Conservation (phyloP, 2,888 invertebrate genomes). For the Limnephilus rhombicus region DNA sequence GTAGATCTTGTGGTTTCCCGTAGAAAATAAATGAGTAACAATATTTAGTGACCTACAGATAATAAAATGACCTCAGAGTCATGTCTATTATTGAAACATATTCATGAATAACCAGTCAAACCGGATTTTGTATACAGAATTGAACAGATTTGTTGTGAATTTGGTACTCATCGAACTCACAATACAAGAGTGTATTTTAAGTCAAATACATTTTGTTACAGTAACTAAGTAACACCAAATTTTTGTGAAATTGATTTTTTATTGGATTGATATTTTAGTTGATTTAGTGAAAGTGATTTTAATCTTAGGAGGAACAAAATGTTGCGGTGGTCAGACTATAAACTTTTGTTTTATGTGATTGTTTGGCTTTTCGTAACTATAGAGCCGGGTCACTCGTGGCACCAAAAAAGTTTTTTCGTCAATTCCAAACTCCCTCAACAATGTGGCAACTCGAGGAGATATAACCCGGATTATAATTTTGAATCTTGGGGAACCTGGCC, state of each 20-base stretch:
- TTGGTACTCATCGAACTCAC: neutral
- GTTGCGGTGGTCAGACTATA: neutral
- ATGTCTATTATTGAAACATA: no score
- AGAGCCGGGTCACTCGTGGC: neutral
- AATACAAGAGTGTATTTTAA: neutral
- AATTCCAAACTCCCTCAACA: conserved; percentile 50
- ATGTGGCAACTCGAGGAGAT: conserved; percentile 30
- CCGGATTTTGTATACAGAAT: neutral
- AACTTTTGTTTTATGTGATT: neutral
- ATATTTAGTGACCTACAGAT: neutral
- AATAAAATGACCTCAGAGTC: neutral
- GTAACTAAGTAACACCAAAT: no score
- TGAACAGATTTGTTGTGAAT: neutral
- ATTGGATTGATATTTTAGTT: no score
- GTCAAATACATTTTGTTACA: no score
- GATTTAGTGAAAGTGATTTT: neutral
- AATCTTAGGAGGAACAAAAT: neutral
- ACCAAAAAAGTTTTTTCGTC: conserved; percentile 35
- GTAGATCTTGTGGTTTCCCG: neutral
- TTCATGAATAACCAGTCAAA: neutral
- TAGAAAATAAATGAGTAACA: neutral
- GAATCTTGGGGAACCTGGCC: conserved; percentile 54
- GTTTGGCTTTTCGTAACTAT: neutral
- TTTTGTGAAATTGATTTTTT: neutral
- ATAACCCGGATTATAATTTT: conserved; percentile 41